These are phyloP conservation scores for Glyptemys insculpta DNA, from an alignment of 2,797 vertebrate genomes.

Conservation along the genomic window DNA sequence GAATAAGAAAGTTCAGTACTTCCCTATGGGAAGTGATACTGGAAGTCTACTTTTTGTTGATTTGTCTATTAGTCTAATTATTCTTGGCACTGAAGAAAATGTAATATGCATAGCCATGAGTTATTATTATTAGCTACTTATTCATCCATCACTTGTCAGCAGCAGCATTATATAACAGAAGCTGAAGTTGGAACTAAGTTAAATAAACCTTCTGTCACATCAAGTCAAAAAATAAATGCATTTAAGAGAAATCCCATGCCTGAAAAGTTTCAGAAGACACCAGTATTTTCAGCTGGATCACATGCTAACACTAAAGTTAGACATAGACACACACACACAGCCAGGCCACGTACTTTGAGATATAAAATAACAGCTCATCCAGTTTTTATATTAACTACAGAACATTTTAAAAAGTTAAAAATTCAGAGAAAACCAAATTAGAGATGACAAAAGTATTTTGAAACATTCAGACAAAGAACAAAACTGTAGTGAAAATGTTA, in stretches of 20 bases:
- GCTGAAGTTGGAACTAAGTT: neutral
- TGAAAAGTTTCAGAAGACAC: neutral
- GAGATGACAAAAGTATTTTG: neutral
- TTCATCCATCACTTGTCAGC: neutral
- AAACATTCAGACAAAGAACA: neutral
- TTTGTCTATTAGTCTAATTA: neutral
- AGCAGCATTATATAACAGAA: neutral
- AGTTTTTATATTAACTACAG: neutral
- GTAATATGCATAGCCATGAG: neutral
- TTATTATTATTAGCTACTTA: neutral
- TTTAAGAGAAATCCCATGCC: neutral
- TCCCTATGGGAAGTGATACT: neutral
- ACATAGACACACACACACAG: neutral
- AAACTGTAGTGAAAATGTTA: neutral
- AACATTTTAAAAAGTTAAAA: neutral
- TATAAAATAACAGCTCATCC: neutral
- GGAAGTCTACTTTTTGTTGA: neutral
- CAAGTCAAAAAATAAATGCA: neutral
- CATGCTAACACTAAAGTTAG: neutral
- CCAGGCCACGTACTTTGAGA: neutral
- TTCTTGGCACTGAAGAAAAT: neutral
- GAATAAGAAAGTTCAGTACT: neutral
- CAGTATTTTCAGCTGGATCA: neutral
- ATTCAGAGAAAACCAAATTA: neutral
- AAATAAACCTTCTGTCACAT: neutral